Percentiles rank a stretch among this genome's conserved stretches.
Conservation (phyloP, 2,888 invertebrate genomes). For the Argyresthia goedartella region DNA sequence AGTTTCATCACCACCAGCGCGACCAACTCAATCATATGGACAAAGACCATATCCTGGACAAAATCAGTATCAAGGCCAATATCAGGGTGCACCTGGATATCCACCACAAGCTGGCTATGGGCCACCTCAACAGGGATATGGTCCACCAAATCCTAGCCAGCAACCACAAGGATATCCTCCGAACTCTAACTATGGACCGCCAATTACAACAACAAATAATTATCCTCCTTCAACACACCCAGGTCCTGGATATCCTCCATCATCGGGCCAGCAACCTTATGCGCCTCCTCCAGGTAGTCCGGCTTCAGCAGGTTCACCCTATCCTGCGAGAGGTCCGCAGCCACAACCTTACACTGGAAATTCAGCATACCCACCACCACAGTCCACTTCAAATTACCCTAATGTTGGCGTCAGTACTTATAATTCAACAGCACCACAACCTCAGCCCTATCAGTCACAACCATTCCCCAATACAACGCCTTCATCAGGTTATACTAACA, state of each 20-base stretch:
- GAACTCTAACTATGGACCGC: constrained; percentile 73
- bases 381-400: constrained; percentile 49
- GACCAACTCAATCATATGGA: constrained; percentile 77
- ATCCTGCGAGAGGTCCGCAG: constrained; percentile 52
- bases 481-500: constrained; percentile 65
- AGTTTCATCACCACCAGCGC: constrained; percentile 66
- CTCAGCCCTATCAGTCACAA: constrained; percentile 62
- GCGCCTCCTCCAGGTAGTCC: constrained; percentile 62
- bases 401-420: constrained; percentile 61
- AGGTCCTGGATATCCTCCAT: constrained; percentile 57
- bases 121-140: constrained; percentile 75
- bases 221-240: constrained; percentile 68
- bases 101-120: constrained; percentile 79
- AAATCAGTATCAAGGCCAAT: constrained; percentile 74
- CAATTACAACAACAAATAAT: constrained; percentile 71
- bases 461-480: constrained; percentile 62
- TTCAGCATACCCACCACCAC: constrained; percentile 57
- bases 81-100: constrained; percentile 70
- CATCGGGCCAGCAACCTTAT: constrained; percentile 58
- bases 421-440: constrained; percentile 57
- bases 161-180: constrained; percentile 78
- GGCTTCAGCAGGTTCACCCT: constrained; percentile 50
- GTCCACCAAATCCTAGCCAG: constrained; percentile 71
- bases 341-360: constrained; percentile 60
- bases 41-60: constrained; percentile 78